phyloP scores from a whole-genome alignment of 2,113 vertebrate genomes.

The Ailuropoda melanoleuca region DNA sequence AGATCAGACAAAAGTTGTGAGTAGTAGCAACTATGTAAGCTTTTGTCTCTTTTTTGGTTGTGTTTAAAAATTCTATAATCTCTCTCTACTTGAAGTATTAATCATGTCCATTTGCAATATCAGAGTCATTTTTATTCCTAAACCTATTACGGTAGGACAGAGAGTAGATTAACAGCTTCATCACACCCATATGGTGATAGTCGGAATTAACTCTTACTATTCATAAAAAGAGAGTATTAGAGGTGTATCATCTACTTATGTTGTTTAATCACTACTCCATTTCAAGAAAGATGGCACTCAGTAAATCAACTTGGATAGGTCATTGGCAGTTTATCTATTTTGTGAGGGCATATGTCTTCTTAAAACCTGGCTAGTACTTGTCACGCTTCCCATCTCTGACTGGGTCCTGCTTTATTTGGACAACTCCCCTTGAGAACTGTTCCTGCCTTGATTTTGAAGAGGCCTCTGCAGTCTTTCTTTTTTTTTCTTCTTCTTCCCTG shows the following conservation, averaged over 20 bases:
- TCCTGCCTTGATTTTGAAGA: background rate
- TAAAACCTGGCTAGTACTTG: background rate
- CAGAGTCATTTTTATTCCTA: background rate
- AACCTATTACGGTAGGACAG: background rate
- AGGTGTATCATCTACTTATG: background rate
- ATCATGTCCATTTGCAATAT: background rate
- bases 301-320: fast-evolving
- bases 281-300: background rate
- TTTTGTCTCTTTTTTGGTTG: background rate
- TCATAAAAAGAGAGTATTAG: background rate
- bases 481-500: background rate
- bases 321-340: background rate
- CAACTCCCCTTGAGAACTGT: background rate
- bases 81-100: background rate
- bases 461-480: too few relatives aligned
- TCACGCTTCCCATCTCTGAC: background rate
- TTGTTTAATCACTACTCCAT: background rate
- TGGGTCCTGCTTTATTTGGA: background rate
- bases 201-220: background rate
- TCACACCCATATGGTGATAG: background rate
- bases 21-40: background rate
- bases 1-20: background rate
- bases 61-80: background rate
- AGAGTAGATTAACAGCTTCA: background rate
- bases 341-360: background rate